A percentile compares a stretch with the other conserved stretches of the same genome.
phyloP scores from a whole-genome alignment of 2,113 vertebrate genomes.

The Lonchura striata region DNA sequence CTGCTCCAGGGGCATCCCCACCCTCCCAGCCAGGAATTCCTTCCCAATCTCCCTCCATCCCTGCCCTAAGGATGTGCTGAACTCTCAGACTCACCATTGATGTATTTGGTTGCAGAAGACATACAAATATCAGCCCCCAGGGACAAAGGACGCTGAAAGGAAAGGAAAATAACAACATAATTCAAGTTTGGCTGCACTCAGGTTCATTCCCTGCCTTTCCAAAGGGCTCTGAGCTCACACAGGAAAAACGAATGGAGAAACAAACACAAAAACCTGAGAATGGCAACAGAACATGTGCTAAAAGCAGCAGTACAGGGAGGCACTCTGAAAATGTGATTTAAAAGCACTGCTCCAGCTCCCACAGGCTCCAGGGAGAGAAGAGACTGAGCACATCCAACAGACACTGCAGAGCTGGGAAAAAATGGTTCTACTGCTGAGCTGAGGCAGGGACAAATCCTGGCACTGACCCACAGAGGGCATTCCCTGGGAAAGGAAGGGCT shows the following conservation, averaged over 20 bases:
- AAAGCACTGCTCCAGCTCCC: not conserved
- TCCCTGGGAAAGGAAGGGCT: not conserved
- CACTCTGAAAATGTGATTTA: not conserved
- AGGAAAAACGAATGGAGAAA: not conserved
- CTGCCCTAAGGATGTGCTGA: not conserved
- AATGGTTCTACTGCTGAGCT: not conserved
- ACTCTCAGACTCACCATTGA: slow-evolving; percentile 83
- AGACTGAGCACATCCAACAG: not conserved
- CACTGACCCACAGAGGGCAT: not conserved
- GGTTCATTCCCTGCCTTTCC: not conserved
- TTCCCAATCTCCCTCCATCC: not conserved
- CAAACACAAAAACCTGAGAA: not conserved
- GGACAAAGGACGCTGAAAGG: slow-evolving; percentile 86
- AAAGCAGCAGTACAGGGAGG: not conserved
- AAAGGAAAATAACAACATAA: not conserved
- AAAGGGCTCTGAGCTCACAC: not conserved
- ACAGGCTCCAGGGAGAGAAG: not conserved
- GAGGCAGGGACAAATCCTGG: not conserved
- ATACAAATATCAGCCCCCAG: slow-evolving; percentile 94
- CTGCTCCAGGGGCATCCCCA: not conserved
- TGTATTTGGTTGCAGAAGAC: slow-evolving; percentile 95
- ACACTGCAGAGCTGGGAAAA: not conserved
- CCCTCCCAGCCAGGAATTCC: not conserved
- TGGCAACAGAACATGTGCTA: not conserved
- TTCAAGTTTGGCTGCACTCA: not conserved